Conservation (phyloP, 1,140 invertebrate genomes). For the Aphaenogaster floridana region DNA sequence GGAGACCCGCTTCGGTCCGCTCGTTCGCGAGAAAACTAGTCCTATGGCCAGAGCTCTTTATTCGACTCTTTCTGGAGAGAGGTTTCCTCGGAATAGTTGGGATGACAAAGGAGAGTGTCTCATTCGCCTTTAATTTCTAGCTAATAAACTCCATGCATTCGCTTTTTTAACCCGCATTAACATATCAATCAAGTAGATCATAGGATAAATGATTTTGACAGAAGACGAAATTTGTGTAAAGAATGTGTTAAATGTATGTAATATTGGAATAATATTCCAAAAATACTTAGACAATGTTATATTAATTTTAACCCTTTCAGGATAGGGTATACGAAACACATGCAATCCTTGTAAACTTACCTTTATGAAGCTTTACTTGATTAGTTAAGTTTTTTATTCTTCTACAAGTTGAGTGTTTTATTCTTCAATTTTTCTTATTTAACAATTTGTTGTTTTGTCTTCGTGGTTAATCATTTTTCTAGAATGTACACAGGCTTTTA, state of each 20-base stretch:
- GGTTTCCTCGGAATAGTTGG: neutral
- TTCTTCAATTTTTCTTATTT: neutral
- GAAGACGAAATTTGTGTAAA: neutral
- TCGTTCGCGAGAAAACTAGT: conserved; percentile 13
- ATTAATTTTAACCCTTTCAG: neutral
- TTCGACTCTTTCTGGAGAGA: neutral
- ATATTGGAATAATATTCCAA: neutral
- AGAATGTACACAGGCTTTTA: neutral
- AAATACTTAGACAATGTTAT: neutral
- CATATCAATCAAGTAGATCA: neutral
- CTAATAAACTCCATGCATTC: neutral
- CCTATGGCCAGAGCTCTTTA: neutral
- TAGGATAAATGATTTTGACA: neutral
- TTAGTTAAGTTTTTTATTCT: neutral
- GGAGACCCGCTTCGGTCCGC: conserved; percentile 57
- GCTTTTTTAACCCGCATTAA: neutral
- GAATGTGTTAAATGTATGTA: neutral
- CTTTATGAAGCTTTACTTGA: neutral
- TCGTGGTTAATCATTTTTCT: conserved; percentile 5
- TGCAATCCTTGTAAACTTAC: neutral
- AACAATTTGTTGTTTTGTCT: neutral
- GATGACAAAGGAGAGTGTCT: neutral
- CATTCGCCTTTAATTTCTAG: neutral
- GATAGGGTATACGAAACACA: neutral
- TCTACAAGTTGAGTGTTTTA: neutral